Percentiles rank a stretch among this genome's conserved stretches.
Evolutionary conservation across 2,113 vertebrate species (phyloP).

Genomic region (Sapajus apella): DNA sequence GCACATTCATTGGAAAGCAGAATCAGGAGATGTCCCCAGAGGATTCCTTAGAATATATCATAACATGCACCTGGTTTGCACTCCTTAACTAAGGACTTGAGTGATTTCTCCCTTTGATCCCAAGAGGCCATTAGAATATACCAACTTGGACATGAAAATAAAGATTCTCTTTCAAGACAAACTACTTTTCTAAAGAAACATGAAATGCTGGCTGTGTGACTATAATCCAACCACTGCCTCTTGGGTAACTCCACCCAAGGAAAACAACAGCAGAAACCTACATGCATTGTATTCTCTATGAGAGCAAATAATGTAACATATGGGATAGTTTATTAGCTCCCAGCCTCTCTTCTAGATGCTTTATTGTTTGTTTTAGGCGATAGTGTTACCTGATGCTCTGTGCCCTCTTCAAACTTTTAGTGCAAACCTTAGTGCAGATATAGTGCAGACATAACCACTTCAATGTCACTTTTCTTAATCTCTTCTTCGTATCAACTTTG

Average conservation of each 20-base stretch:
- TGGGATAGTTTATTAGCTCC: neutral
- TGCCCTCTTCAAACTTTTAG: neutral
- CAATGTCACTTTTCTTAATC: neutral
- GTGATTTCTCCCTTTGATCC: slow-evolving; percentile 32
- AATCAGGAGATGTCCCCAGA: slow-evolving; percentile 3
- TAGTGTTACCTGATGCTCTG: neutral
- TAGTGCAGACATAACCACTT: neutral
- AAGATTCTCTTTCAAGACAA: slow-evolving; percentile 42
- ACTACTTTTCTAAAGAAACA: neutral
- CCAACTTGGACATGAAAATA: neutral
- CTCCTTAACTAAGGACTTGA: neutral
- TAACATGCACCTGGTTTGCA: neutral
- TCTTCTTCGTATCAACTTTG: neutral
- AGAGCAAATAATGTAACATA: neutral
- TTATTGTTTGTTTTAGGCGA: neutral
- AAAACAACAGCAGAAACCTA: neutral
- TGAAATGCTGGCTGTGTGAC: neutral
- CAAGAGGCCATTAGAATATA: neutral
- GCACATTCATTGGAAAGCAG: slow-evolving; percentile 49
- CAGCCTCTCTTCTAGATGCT: neutral
- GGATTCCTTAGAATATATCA: slow-evolving; percentile 27
- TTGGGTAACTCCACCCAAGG: neutral
- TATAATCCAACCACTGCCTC: neutral
- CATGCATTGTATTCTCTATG: too few relatives aligned
- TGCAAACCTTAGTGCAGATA: neutral